Evolutionary conservation across 2,888 invertebrate species (phyloP), one percentile per base, ranked within the genome.

Genomic region (Hipparchia sbordonii): DNA sequence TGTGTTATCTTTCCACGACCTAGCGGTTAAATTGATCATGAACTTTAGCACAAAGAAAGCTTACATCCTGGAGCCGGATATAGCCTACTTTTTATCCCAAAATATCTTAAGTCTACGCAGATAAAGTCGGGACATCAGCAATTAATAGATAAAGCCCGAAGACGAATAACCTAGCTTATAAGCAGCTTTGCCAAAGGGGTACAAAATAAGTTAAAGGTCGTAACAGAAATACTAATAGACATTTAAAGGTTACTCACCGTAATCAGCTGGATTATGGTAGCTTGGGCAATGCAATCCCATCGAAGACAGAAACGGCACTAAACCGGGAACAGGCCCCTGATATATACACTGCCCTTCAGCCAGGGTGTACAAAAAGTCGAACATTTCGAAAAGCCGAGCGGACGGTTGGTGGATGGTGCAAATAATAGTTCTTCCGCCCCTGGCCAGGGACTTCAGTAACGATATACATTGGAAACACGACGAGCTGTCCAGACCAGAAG

Each of bases 381-480:
- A 99, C 96, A 98, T 98, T 92, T 99, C 98, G 85, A 99, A 99
- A 65, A 99, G 94, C 81, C 98, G 96, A 54, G 99, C 98, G 79
- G 98, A 98, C 10, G 99, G 99, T 89, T 99, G 99, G 91, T 99
- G 99, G 81, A 99, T 99, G 59, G 98, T 98, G 86, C 98, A 99
- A 78, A 99, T 98, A 76, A 99, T 97, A 48, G 98, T 98, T 78
- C 98, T 95, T 0, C 97, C 96, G 67, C 97, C 98, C 81, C 97
- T 95, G 12, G 98, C 97, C 81, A 99, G 91, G 0, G 97, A 97
- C 90, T 98, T 98, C 84, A 99, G 94, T 84, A 99, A 91, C 75
- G 96, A 97, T 85, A 99, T 96, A 89, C 98, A 97, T 90, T 98
- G 98, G 93, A 97, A 98, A 93, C 98, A 98, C 69, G 98, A 97